Evolutionary conservation across 2,888 invertebrate species (phyloP).

Genomic region (Pyrrhia umbra): DNA sequence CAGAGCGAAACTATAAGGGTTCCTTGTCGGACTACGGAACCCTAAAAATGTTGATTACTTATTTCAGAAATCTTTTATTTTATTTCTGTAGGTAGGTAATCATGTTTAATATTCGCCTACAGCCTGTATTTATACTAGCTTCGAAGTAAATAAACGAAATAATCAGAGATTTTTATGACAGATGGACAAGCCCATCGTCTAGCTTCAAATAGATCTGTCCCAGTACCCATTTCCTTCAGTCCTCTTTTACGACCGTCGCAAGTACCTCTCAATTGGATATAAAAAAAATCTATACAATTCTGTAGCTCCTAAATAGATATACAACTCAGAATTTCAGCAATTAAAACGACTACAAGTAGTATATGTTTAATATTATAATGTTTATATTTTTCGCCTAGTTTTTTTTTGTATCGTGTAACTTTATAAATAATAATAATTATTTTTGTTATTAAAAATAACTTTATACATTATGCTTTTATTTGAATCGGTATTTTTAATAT

Average conservation of each 20-base stretch:
- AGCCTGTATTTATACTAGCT: neutral
- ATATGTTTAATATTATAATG: too few relatives aligned
- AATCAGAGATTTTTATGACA: constrained; percentile 26
- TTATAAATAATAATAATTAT: too few relatives aligned
- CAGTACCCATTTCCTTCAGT: constrained; percentile 32
- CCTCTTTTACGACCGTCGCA: constrained; percentile 26
- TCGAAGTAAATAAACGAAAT: constrained; percentile 16
- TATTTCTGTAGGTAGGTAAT: neutral
- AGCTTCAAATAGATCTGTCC: constrained; percentile 22
- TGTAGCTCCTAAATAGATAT: neutral
- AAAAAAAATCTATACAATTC: neutral
- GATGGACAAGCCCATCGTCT: constrained; percentile 7
- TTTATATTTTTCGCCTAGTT: too few relatives aligned
- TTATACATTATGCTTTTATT: too few relatives aligned
- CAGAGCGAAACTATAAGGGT: too few relatives aligned
- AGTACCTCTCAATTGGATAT: constrained; percentile 12
- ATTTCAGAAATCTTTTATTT: too few relatives aligned
- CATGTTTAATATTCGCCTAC: neutral
- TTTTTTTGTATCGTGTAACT: too few relatives aligned
- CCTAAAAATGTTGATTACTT: too few relatives aligned
- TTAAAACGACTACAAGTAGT: neutral
- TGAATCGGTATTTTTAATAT: too few relatives aligned
- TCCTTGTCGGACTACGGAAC: too few relatives aligned
- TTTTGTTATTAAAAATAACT: too few relatives aligned
- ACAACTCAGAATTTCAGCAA: constrained; percentile 16